Evolutionary conservation across 2,888 invertebrate species (phyloP).

Genomic region (Xestia xanthographa): DNA sequence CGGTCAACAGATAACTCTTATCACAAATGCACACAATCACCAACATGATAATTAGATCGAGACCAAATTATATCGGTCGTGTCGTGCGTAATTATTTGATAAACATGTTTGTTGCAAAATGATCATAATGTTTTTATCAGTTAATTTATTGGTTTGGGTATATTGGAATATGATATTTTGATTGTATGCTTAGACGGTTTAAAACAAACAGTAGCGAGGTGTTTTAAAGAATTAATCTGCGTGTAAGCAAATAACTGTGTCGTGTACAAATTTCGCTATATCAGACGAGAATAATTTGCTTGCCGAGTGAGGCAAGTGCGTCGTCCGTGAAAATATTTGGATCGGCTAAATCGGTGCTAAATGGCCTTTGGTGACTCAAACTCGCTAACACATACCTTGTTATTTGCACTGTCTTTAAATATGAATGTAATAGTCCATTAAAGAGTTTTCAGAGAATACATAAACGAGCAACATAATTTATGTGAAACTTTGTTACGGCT

Average conservation of each 20-base stretch:
- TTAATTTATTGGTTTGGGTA: constrained; percentile 17
- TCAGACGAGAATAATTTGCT: constrained; percentile 67
- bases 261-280: constrained; percentile 47
- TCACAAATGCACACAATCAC: constrained; percentile 72
- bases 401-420: constrained; percentile 68
- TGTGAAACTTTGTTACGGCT: constrained; percentile 48
- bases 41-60: constrained; percentile 72
- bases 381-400: constrained; percentile 74
- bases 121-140: constrained; percentile 31
- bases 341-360: constrained; percentile 85
- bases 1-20: constrained; percentile 76
- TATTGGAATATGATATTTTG: background rate
- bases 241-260: constrained; percentile 32
- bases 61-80: constrained; percentile 64
- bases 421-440: constrained; percentile 56
- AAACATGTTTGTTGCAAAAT: constrained; percentile 54
- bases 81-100: constrained; percentile 66
- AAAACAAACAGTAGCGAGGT: background rate
- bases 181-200: background rate
- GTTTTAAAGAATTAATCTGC: background rate
- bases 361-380: constrained; percentile 87
- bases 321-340: constrained; percentile 88
- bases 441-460: constrained; percentile 37
- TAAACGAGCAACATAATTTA: constrained; percentile 46
- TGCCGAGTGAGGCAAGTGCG: constrained; percentile 79